phyloP scores from a whole-genome alignment of 1,140 invertebrate species.

The Paralvinella palmiformis region DNA sequence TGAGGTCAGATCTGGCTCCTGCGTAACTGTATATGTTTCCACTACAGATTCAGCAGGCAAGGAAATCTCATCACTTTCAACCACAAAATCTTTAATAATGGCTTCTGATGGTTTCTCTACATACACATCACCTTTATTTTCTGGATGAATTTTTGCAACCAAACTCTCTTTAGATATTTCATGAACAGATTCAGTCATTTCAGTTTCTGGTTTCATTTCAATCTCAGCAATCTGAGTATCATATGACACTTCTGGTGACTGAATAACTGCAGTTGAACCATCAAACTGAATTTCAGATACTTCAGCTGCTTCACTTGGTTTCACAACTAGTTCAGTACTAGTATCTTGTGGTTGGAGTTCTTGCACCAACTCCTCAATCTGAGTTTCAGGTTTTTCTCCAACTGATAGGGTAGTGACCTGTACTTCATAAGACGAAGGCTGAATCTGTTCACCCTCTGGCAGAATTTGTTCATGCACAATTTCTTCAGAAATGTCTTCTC shows the following conservation, averaged over 20 bases:
- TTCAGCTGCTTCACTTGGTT: slow-evolving; percentile 5
- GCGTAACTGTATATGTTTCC: too few species aligned
- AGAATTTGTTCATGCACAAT: background rate
- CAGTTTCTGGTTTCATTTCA: background rate
- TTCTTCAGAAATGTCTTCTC: background rate
- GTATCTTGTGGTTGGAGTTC: background rate
- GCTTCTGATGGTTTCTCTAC: too few species aligned
- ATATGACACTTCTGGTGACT: background rate
- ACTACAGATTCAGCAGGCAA: too few species aligned
- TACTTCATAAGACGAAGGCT: background rate
- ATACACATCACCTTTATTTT: too few species aligned
- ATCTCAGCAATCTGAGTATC: background rate
- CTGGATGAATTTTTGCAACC: too few species aligned
- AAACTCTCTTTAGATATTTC: too few species aligned
- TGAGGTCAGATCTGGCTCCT: too few species aligned
- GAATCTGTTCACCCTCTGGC: background rate
- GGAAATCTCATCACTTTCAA: too few species aligned
- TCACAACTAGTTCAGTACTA: background rate
- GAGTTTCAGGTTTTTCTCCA: background rate
- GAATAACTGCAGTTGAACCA: background rate
- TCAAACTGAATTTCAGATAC: slow-evolving; percentile 4
- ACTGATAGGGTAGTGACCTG: background rate
- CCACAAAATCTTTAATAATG: too few species aligned
- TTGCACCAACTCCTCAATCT: background rate
- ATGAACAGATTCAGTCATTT: background rate